phyloP scores from a whole-genome alignment of 2,113 vertebrate species.

The Axis porcinus region DNA sequence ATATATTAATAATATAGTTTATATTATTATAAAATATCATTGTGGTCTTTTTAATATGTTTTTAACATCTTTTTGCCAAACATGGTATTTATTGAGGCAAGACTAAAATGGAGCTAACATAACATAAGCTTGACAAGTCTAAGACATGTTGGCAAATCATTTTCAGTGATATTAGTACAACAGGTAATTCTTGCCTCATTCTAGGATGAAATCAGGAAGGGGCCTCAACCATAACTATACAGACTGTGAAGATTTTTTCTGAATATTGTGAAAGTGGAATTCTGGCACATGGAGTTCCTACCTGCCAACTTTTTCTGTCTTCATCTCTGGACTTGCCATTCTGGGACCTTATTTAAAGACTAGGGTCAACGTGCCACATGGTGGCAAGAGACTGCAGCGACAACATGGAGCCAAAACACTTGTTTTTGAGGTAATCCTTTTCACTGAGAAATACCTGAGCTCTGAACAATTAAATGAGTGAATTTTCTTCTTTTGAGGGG shows the following conservation, averaged over 20 bases:
- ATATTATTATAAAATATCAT: not conserved
- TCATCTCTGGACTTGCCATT: not conserved
- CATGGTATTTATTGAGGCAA: not conserved
- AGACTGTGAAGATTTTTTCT: not conserved
- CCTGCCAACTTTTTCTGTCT: not conserved
- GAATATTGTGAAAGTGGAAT: not conserved
- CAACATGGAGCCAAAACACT: not conserved
- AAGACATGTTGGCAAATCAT: not conserved
- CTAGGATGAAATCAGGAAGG: not conserved
- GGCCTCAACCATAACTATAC: not conserved
- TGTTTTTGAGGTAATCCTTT: not conserved
- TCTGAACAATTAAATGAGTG: not conserved
- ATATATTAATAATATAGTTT: not conserved
- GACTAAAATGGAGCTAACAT: not conserved
- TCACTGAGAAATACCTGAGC: not conserved
- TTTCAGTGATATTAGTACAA: not conserved
- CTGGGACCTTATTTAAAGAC: not conserved
- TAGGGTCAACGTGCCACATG: not conserved
- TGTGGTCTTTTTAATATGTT: not conserved
- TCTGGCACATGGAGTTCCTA: not conserved
- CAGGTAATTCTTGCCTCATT: not conserved
- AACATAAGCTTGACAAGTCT: not conserved
- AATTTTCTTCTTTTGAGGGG: not conserved
- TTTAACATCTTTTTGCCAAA: not conserved
- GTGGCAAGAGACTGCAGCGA: not conserved